Conservation (phyloP, 2,113 vertebrate genomes). For the Microtus oregoni region DNA sequence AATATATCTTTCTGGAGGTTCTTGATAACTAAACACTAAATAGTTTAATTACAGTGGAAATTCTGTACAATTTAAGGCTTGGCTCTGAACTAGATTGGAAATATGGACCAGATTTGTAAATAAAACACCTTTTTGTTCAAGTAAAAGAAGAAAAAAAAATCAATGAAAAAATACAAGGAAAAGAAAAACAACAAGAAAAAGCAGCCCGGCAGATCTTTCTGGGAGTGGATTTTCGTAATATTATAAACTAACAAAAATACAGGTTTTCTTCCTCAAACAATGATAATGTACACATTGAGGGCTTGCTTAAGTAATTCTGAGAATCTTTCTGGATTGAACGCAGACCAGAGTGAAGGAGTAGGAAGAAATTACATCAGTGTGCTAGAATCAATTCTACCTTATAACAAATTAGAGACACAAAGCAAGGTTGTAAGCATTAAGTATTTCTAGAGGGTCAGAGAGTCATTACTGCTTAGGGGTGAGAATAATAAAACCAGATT, state of each 20-base stretch:
- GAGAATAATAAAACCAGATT: constrained; percentile 88
- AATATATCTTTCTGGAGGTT: constrained; percentile 85
- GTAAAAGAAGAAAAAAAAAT: constrained; percentile 85
- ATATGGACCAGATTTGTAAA: constrained; percentile 88
- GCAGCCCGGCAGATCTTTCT: constrained; percentile 71
- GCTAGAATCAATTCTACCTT: constrained; percentile 87
- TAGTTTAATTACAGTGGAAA: constrained; percentile 86
- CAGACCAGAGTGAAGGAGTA: constrained; percentile 80
- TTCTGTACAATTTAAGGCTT: constrained; percentile 94
- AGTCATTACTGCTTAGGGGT: constrained; percentile 83
- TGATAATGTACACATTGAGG: constrained; percentile 86
- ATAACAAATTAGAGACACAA: constrained; percentile 86
- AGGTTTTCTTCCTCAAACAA: constrained; percentile 83
- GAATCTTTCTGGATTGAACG: constrained; percentile 79
- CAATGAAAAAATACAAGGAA: constrained; percentile 80
- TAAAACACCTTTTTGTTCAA: constrained; percentile 83
- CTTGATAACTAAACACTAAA: constrained; percentile 86
- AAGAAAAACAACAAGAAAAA: constrained; percentile 69
- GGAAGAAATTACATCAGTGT: constrained; percentile 84
- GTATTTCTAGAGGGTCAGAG: constrained; percentile 86
- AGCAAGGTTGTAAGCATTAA: constrained; percentile 88
- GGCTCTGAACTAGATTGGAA: constrained; percentile 90
- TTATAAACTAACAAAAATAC: constrained; percentile 87
- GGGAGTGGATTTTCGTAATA: constrained; percentile 83
- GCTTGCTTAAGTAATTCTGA: constrained; percentile 79